These are phyloP conservation scores for Platichthys flesus DNA, from an alignment of 2,113 vertebrate species.

Conservation along the genomic window DNA sequence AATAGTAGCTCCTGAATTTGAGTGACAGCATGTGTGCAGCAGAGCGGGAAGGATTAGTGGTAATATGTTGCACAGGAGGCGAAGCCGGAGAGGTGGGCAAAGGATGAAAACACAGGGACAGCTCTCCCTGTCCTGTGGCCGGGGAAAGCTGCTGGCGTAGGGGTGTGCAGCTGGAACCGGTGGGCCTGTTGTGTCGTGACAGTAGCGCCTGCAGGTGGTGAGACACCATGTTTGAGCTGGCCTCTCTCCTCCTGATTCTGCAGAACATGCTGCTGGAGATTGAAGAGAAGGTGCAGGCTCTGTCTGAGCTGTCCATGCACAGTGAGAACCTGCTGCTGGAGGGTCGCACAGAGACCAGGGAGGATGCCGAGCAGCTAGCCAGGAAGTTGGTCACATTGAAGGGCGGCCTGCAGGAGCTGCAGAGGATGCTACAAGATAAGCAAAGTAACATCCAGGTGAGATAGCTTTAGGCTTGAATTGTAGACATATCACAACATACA, in stretches of 20 bases:
- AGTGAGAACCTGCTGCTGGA: slow-evolving; percentile 93
- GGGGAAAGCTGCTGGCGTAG: slow-evolving; percentile 49
- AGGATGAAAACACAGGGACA: slow-evolving; percentile 61
- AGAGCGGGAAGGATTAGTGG: slow-evolving; percentile 76
- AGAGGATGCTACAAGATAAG: slow-evolving; percentile 92
- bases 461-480: neutral
- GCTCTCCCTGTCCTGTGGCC: slow-evolving; percentile 37
- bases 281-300: slow-evolving; percentile 91
- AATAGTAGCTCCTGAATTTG: slow-evolving; percentile 24
- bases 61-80: slow-evolving; percentile 52
- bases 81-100: slow-evolving; percentile 47
- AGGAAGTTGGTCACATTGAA: slow-evolving; percentile 88
- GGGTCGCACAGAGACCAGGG: slow-evolving; percentile 87
- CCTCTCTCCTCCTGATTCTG: slow-evolving; percentile 82
- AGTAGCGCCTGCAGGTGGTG: slow-evolving; percentile 3
- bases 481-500: neutral
- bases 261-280: slow-evolving; percentile 98
- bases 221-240: slow-evolving; percentile 80
- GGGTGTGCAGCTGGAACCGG: neutral
- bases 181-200: neutral
- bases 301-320: slow-evolving; percentile 92
- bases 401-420: slow-evolving; percentile 92
- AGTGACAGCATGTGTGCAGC: slow-evolving; percentile 26
- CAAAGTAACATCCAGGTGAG: slow-evolving; percentile 92
- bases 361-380: slow-evolving; percentile 89